A percentile compares a stretch with the other conserved stretches of the same genome.
phyloP scores from a whole-genome alignment of 2,113 vertebrate genomes.

The Burhinus bistriatus region DNA sequence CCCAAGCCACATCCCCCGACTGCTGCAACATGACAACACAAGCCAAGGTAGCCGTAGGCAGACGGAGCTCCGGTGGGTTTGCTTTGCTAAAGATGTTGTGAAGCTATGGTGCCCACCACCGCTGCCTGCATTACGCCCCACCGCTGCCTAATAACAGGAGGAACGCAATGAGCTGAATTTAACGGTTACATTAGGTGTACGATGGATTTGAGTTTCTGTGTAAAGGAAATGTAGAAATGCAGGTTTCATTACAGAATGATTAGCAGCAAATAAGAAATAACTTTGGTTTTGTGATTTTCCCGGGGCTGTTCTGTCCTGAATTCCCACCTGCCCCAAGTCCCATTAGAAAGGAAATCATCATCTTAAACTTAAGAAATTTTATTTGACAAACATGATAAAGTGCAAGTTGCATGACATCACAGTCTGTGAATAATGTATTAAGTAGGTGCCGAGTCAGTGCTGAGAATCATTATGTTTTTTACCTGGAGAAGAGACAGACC shows the following conservation, averaged over 20 bases:
- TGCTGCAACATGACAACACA: accelerated
- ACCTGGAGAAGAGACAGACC: not conserved
- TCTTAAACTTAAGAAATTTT: not conserved
- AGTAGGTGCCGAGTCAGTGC: accelerated
- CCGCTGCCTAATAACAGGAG: not conserved
- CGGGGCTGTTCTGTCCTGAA: not conserved
- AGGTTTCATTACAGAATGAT: not conserved
- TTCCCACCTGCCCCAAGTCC: not conserved
- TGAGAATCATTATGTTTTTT: not conserved
- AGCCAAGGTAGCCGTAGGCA: not conserved
- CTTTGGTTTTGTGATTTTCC: not conserved
- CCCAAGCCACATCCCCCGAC: not conserved
- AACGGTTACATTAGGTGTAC: accelerated
- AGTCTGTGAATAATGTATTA: not conserved
- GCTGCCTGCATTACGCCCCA: not conserved
- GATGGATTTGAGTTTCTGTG: not conserved
- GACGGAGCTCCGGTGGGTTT: not conserved
- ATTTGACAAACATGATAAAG: not conserved
- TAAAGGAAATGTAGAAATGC: not conserved
- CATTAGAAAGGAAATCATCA: not conserved
- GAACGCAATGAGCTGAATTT: not conserved
- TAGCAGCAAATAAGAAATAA: not conserved
- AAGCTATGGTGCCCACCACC: not conserved
- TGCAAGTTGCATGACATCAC: not conserved
- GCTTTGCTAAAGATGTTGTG: not conserved